Percentiles rank a stretch among this genome's conserved stretches.
phyloP scores from a whole-genome alignment of 2,888 invertebrate species.

The Ectemnius cavifrons region DNA sequence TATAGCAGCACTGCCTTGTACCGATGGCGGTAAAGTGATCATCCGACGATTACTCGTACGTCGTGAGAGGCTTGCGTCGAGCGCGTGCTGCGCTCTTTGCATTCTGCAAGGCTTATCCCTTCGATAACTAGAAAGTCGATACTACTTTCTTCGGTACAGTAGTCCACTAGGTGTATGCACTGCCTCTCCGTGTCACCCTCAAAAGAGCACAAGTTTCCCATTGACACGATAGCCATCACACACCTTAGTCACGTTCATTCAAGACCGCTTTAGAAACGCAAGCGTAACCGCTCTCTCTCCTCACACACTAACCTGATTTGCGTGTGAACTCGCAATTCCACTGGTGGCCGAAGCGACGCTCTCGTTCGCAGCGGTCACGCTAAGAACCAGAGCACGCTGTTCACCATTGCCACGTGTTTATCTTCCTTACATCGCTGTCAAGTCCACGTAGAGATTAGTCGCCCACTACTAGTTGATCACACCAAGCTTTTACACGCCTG shows the following conservation, averaged over 20 bases:
- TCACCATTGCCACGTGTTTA: slow-evolving; percentile 2
- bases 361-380: slow-evolving; percentile 21
- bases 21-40: too few relatives aligned
- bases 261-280: slow-evolving; percentile 46
- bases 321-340: slow-evolving; percentile 43
- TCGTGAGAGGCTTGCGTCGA: neutral
- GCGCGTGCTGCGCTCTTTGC: slow-evolving; percentile 21
- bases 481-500: too few relatives aligned
- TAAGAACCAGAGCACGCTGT: slow-evolving; percentile 33
- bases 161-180: slow-evolving; percentile 63
- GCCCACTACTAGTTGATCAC: too few relatives aligned
- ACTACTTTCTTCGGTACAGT: slow-evolving; percentile 33
- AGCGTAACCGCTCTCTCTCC: slow-evolving; percentile 30
- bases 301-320: slow-evolving; percentile 41
- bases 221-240: slow-evolving; percentile 45
- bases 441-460: slow-evolving; percentile 25
- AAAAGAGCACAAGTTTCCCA: slow-evolving; percentile 44
- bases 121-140: slow-evolving; percentile 13
- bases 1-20: too few relatives aligned
- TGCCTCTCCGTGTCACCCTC: slow-evolving; percentile 43
- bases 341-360: slow-evolving; percentile 38
- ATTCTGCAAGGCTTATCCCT: slow-evolving; percentile 14
- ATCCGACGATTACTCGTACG: neutral
- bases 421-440: slow-evolving; percentile 7
- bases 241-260: slow-evolving; percentile 31